Evolutionary conservation across 2,888 invertebrate species (phyloP).

Genomic region (Cataglyphis cursor): DNA sequence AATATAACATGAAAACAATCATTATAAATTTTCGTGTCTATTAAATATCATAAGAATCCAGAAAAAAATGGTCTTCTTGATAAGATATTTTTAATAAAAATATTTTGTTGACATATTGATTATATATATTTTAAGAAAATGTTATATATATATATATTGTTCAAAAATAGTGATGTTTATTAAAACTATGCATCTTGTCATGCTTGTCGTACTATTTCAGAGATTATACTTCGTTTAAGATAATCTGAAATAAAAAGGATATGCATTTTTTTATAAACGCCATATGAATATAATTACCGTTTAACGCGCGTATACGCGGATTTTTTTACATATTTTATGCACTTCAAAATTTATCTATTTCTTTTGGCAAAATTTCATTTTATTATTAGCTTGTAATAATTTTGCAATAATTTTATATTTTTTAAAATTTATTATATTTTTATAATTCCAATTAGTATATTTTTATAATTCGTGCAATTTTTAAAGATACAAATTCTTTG

Average conservation of each 20-base stretch:
- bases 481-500: not conserved
- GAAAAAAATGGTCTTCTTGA: not conserved
- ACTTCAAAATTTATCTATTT: not conserved
- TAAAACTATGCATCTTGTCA: not conserved
- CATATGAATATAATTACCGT: not conserved
- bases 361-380: not conserved
- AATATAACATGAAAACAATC: conserved; percentile 25
- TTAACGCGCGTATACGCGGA: not conserved
- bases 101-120: not conserved
- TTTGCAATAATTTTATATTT: not conserved
- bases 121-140: not conserved
- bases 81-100: not conserved
- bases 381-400: not conserved
- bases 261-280: not conserved
- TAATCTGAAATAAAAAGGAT: not conserved
- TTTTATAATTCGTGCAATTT: not conserved
- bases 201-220: not conserved
- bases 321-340: not conserved
- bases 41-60: not conserved
- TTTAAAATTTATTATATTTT: not conserved
- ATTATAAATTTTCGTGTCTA: not conserved
- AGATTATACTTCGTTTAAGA: not conserved
- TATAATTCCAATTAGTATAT: not conserved
- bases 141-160: not conserved
- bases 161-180: not conserved